Base-by-base conservation (phyloP, 2,797 vertebrate species). In the Numenius phaeopus region DNA sequence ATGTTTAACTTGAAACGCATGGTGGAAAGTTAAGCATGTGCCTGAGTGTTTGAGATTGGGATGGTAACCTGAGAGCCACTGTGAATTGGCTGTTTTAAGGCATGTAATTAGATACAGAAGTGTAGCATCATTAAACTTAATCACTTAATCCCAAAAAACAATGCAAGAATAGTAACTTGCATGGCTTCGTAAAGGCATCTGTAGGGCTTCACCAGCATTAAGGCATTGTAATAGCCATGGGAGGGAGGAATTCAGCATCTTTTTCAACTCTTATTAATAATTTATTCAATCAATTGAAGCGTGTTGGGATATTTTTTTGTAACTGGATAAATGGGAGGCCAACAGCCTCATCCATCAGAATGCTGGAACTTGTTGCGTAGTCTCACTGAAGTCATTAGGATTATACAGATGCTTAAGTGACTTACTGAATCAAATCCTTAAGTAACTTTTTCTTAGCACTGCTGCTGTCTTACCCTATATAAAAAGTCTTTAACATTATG, bases 1-100 rank as follows among this genome's bases (percentile, higher is more conserved):
- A 0, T 2, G 0, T 76, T 91, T 77, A 73, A 77, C 75, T 87
- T 77, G 90, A 96, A 92, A 77, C 52, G 52, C n/a, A 5, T 5
- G 71, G 21, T 83, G 87, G 82, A 65, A 95, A 90, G 61, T 88
- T 89, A 89, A 77, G 78, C 34, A 7, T 58, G 40, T 86, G 84
- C 32, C 78, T 57, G 13, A 32, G 13, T 55, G 52, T 73, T 58
- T 87, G 83, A 62, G 55, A 9, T 26, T 89, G 67, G 71, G 32
- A 19, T 83, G 55, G 90, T 85, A 94, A 89, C 34, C 10, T 75
- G 69, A 96, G 90, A 94, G 44, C 37, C 70, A 2, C 62, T 62
- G 54, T 62, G 26, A 54, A 64, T 24, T 14, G 14, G n/a, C 49
- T 78, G 29, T 8, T 76, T 78, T 75, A 54, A 71, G 57, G 57